These are phyloP conservation scores for Automeris io DNA, from an alignment of 2,888 invertebrate species.

Conservation along the genomic window DNA sequence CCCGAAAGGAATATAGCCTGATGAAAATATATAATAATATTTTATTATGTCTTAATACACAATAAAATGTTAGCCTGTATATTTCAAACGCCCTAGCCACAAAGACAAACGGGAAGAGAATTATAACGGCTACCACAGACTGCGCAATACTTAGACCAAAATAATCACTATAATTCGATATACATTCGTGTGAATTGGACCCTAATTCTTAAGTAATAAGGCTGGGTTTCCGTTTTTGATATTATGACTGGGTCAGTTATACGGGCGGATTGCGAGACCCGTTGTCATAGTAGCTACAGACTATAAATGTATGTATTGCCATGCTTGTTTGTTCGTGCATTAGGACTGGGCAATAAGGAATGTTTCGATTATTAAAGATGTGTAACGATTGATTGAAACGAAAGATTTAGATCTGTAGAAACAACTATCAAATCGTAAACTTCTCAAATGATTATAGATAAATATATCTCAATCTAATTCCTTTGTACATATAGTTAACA, in stretches of 20 bases:
- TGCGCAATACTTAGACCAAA: conserved; percentile 8
- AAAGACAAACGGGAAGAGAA: conserved; percentile 9
- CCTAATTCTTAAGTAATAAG: not conserved
- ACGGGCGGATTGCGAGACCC: conserved; percentile 14
- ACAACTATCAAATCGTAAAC: no score
- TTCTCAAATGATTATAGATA: no score
- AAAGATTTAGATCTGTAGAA: no score
- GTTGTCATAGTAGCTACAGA: not conserved
- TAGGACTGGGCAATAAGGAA: conserved; percentile 4
- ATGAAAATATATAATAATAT: no score
- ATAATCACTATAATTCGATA: conserved; percentile 4
- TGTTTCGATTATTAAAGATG: no score
- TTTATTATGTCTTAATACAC: conserved; percentile 4
- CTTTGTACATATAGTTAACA: no score
- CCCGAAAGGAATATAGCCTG: no score
- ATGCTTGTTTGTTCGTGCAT: conserved; percentile 4
- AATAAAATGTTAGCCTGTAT: conserved; percentile 3
- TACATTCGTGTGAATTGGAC: not conserved
- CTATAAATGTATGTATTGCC: conserved; percentile 13
- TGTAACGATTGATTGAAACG: no score
- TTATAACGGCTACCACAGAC: conserved; percentile 7
- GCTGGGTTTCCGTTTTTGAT: not conserved
- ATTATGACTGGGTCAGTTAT: conserved; percentile 14
- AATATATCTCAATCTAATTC: no score
- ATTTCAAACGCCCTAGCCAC: conserved; percentile 6